Base-by-base conservation (phyloP, 2,888 invertebrate genomes). In the Folsomia candida region DNA sequence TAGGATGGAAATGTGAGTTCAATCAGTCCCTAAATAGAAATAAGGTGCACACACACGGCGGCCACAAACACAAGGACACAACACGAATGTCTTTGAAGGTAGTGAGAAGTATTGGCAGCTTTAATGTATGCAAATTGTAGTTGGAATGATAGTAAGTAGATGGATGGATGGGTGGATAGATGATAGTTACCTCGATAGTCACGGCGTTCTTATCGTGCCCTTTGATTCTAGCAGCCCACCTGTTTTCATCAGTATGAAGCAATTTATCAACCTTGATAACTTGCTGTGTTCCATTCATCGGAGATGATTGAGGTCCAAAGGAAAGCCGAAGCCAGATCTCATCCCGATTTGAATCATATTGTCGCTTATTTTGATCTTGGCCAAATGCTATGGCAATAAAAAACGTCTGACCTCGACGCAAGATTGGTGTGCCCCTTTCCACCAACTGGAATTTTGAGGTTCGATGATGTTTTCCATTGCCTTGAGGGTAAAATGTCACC, bases 401-500 rank as follows among this genome's bases (percentile, higher is more conserved):
- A 84, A 93, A 92, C 0, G 87, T 86, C 80, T 90, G 88, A 0
- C 91, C 92, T 27, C 92, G 86, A 2, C 92, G 85, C 1, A 92
- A 85, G 25, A 93, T 87, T 0, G 90, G 86, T 0, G 86, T 86
- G 0, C 88, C 87, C 2, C 87, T 86, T 37, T 88, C 88, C 0
- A 90, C 87, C 71, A 88, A 82, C 81, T 91, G 90, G 81, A 86
- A 92, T 79, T 88, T 88, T 72, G 87, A 84, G 0, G 92, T 91
- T 79, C 87, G 88, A 81, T 92, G 91, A 0, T 85, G 82, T 63
- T 85, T 86, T 0, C 90, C 88, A 81, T 92, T 92, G 79, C 90
- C 89, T 72, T 83, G 83, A 0, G 89, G 88, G 81, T 90, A 89
- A 79, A 91, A 86, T 80, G 89, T 86, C n/a, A 83, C 80, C 28